phyloP scores from a whole-genome alignment of 2,113 vertebrate genomes.

The Albula glossodonta region DNA sequence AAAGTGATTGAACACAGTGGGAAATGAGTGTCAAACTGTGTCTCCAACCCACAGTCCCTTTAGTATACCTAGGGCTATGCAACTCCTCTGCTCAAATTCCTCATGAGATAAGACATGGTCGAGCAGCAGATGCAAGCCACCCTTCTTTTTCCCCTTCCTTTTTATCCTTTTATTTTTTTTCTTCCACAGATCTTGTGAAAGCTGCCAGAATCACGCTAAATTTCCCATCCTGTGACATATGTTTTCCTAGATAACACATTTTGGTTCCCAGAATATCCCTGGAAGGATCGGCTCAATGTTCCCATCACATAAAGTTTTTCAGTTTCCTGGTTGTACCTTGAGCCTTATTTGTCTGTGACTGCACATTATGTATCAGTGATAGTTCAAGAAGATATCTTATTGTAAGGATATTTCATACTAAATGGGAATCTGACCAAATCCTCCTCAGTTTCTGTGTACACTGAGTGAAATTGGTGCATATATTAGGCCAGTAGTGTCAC shows the following conservation, averaged over 20 bases:
- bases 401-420: no score
- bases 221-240: background rate
- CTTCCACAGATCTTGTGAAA: background rate
- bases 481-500: background rate
- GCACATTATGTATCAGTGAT: no score
- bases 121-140: background rate
- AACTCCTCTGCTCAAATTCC: background rate
- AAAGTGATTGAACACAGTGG: background rate
- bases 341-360: no score
- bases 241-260: no score
- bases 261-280: no score
- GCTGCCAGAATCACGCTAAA: background rate
- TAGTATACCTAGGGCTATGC: background rate
- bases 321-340: no score
- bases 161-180: background rate
- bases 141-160: background rate
- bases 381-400: no score
- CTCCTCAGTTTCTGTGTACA: no score
- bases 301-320: no score
- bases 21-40: conserved; percentile 9
- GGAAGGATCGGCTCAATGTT: no score
- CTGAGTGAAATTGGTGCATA: no score
- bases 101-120: background rate
- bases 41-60: background rate
- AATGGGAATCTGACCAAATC: no score